Evolutionary conservation across 2,797 vertebrate genomes (phyloP), one percentile per base, ranked within the genome.

Genomic region (Galago senegalensis): DNA sequence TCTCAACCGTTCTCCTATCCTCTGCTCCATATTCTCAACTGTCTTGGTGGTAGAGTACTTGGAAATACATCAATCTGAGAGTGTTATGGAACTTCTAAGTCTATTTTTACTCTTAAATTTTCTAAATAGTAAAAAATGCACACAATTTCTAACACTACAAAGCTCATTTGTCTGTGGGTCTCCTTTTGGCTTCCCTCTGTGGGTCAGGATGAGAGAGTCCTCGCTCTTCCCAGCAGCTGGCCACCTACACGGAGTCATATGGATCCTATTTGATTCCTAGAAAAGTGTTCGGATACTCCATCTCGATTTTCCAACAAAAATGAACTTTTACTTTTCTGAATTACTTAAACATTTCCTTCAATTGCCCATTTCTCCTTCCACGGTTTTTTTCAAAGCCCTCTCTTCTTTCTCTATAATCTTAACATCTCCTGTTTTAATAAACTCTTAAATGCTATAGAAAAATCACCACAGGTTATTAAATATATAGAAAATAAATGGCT

Each of bases 181-280:
- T 46, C 21, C 11, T n/a, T n/a, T 65, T 25, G 7, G 21, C 25
- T 87, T 11, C 16, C 14, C 18, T 8, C 0, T 17, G 4, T 43
- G 40, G 40, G 27, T 40, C 31, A 20, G 1, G 46, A 0, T 40
- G 18, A 72, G 9, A 43, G 46, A 43, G 5, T 12, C 27, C 7
- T 86, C 18, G 4, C 13, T 34, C 27, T 81, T 58, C 16, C 14
- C 37, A 12, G 53, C 10, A 87, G 25, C 7, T 5, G 77, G 76
- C 25, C 11, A 21, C 6, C 31, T 27, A 82, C 5, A 6, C 7
- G 0, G 5, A 9, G 14, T 29, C 69, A 43, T 1, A 58, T 1
- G 37, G 25, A 73, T 4, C 7, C 27, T 63, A 86, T 31, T 69
- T 49, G 4, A 82, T 73, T 91, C 23, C 14, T 43, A 77, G 20